These are phyloP conservation scores for Spodoptera litura DNA, from an alignment of 1,140 invertebrate species.

Conservation along the genomic window DNA sequence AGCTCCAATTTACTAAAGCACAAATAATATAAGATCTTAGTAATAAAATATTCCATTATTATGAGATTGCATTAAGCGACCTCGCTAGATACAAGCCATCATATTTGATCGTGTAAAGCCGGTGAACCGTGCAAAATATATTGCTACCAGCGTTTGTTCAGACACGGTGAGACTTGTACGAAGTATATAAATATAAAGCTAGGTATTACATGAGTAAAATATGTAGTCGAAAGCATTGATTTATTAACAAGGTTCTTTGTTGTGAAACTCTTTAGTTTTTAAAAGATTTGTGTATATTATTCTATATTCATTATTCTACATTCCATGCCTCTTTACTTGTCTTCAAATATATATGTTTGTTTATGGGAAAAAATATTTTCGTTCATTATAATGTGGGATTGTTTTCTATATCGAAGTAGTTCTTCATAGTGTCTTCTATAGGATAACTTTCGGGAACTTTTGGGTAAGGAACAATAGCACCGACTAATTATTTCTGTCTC, in stretches of 20 bases:
- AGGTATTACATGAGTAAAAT: slow-evolving; percentile 20
- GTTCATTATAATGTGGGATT: too few relatives aligned
- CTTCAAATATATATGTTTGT: too few relatives aligned
- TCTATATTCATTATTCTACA: too few relatives aligned
- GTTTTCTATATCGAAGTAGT: too few relatives aligned
- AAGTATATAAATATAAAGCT: slow-evolving; percentile 2
- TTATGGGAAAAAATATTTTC: too few relatives aligned
- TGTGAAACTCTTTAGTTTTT: too few relatives aligned
- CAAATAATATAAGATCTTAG: background rate
- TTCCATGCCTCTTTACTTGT: too few relatives aligned
- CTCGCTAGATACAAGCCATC: slow-evolving; percentile 16
- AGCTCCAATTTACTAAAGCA: background rate
- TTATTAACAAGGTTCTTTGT: background rate
- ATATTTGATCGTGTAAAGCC: slow-evolving; percentile 31
- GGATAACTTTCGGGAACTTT: too few relatives aligned
- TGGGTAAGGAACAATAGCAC: too few relatives aligned
- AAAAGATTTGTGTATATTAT: too few relatives aligned
- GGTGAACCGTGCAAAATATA: slow-evolving; percentile 33
- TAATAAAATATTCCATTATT: slow-evolving; percentile 11
- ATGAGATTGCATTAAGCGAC: background rate
- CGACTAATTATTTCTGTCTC: too few relatives aligned
- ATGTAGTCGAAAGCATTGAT: background rate
- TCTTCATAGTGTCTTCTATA: too few relatives aligned
- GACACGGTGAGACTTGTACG: slow-evolving; percentile 2
- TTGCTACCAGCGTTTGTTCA: slow-evolving; percentile 19